Evolutionary conservation across 2,888 invertebrate species (phyloP), one percentile per base, ranked within the genome.

Genomic region (Gymnoscelis rufifasciata): DNA sequence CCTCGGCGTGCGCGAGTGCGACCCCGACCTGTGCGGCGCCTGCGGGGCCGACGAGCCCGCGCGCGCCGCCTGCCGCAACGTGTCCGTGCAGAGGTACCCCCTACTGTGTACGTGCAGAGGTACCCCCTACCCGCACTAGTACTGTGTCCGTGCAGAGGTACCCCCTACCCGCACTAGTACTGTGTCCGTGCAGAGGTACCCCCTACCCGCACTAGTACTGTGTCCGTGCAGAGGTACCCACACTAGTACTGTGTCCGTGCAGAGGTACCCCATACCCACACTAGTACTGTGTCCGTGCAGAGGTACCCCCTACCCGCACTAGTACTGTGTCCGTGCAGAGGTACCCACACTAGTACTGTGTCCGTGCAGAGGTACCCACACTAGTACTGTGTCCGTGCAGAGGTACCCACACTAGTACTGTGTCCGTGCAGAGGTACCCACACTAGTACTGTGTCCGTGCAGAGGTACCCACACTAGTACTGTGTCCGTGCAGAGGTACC

Each of bases 271-370:
- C 42, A n/a, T n/a, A n/a, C n/a, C n/a, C n/a, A n/a, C n/a, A n/a
- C n/a, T n/a, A n/a, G n/a, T 99, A 99, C 89, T 89, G 90, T 98
- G 69, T 99, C 99, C n/a, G 97, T 98, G 44, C 91, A 99, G 43
- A 99, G 99, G 90, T 99, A 99, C 81, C 90, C 99, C 99, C 27
- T 98, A 99, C 89, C 90, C 99, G 42, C 99, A 99, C 86, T 93
- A 93, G 62, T 94, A 95, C 27, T 99, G 99, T 82, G 98, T n/a
- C n/a, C n/a, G 98, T 0, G 98, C 99, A 14, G 97, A 97, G 91
- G 93, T 94, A 62, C 93, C 93, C 62, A 61, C 54, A 43, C 27
- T 83, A 94, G 95, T 77, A 98, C 98, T 87, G 95, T 97, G 60
- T 95, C 95, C 75, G 96, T 52, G 43, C 97, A 97, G 29, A 29